These are phyloP conservation scores for Heliconius erato DNA, from an alignment of 2,888 invertebrate genomes.

Conservation along the genomic window DNA sequence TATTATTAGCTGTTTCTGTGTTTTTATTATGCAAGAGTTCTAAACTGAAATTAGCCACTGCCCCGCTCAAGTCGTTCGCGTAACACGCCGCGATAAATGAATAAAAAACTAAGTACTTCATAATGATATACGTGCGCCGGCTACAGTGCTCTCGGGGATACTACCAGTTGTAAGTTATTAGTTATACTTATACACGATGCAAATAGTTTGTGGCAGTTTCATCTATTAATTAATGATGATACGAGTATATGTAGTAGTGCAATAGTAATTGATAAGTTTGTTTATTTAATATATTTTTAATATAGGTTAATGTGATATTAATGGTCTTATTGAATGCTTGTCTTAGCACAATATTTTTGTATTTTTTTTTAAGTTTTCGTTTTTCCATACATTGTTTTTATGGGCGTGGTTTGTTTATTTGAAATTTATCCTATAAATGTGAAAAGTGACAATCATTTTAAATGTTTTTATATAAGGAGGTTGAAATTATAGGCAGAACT, in stretches of 20 bases:
- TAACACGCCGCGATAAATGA: conserved; percentile 66
- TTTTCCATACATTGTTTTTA: not conserved
- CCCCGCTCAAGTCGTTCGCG: conserved; percentile 72
- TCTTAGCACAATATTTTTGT: not conserved
- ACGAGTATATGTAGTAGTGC: not conserved
- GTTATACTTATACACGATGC: not conserved
- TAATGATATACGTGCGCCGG: conserved; percentile 59
- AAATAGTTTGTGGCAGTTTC: not conserved
- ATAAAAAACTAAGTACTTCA: conserved; percentile 64
- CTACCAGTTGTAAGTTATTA: conserved; percentile 52
- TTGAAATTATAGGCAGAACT: too few species aligned
- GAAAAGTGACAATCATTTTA: too few species aligned
- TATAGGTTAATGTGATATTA: conserved; percentile 6
- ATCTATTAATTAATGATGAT: not conserved
- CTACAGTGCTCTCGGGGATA: conserved; percentile 62
- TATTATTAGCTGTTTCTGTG: conserved; percentile 70
- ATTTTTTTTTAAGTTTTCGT: not conserved
- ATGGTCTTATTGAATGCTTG: not conserved
- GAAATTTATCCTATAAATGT: not conserved
- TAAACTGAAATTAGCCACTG: conserved; percentile 78
- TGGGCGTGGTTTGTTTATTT: not conserved
- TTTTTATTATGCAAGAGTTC: conserved; percentile 75
- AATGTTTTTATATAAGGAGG: too few species aligned
- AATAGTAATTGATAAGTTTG: not conserved
- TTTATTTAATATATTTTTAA: conserved; percentile 1